Conservation (phyloP, 2,113 vertebrate species). For the Felis catus region DNA sequence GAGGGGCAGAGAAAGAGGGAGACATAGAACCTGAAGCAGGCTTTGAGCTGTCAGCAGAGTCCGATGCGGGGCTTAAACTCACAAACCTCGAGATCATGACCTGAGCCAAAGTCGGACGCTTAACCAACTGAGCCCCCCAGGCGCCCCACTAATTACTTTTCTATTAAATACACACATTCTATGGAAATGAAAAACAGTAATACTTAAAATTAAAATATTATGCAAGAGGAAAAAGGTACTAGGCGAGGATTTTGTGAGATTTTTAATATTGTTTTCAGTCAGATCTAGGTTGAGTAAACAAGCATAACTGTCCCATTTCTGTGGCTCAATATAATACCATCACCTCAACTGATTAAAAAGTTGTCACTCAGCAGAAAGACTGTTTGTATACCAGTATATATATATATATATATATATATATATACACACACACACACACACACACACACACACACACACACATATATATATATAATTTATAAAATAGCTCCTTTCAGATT, state of each 20-base stretch:
- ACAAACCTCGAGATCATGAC: too few species aligned
- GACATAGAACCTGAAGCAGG: too few species aligned
- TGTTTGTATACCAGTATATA: background rate
- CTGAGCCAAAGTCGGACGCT: too few species aligned
- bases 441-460: too few species aligned
- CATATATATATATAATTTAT: background rate
- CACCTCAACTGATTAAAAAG: background rate
- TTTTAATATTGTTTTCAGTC: background rate
- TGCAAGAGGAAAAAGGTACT: background rate
- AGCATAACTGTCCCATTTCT: background rate
- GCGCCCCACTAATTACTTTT: too few species aligned
- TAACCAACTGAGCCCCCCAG: too few species aligned
- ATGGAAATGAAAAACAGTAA: slow-evolving; percentile 51
- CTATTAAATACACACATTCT: background rate
- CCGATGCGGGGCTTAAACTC: too few species aligned
- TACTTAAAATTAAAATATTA: slow-evolving; percentile 35
- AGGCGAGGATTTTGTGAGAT: background rate
- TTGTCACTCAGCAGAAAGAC: background rate
- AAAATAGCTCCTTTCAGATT: background rate
- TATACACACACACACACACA: too few species aligned
- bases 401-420: too few species aligned
- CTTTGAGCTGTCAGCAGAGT: too few species aligned
- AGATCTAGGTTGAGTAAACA: background rate
- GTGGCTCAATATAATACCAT: background rate
- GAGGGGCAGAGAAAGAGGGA: too few species aligned